Evolutionary conservation across 2,797 vertebrate species (phyloP), one percentile per base, ranked within the genome.

Genomic region (Hephaestus fuliginosus): DNA sequence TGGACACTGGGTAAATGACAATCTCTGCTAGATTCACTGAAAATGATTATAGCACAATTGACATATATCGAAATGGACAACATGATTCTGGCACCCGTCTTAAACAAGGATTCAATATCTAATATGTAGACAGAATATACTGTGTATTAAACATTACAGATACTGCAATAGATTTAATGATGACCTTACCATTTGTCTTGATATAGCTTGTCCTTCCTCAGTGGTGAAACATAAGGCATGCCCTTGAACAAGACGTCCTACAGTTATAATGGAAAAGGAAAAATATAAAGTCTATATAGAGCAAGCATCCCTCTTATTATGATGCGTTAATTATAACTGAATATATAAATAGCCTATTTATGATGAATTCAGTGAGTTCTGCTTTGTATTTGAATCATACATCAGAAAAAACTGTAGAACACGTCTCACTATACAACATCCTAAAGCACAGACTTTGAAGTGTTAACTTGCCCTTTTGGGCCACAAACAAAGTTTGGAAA

Each of bases 1-100:
- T 94, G 94, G 93, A 95, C 94, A 94, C 92, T 90, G 92, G 92
- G 88, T 95, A 95, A 95, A 95, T 95, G 94, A 95, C 94, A 95
- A 95, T 95, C 95, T 95, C 91, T 94, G 92, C 91, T 91, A 89
- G 90, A 94, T 91, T 95, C 93, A 94, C 90, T 89, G 78, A 93
- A 92, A 92, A 93, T 93, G 89, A 96, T 95, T 93, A 94, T 84
- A 82, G 76, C 87, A 71, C 91, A 89, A 89, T 86, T 93, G 92
- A 93, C 91, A 86, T 82, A 65, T 85, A 95, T 94, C 81, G 82
- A 94, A 94, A 93, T 92, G 77, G 92, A 93, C 91, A 92, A 90
- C 82, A 72, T 81, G 89, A 92, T 92, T 89, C 87, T 74, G 83
- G 82, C 78, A 61, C 33, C 83, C 64, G 7, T 86, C 89, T 92